Percentiles rank a stretch among this genome's conserved stretches.
Conservation (phyloP, 2,888 invertebrate genomes). For the Leucozona laternaria region DNA sequence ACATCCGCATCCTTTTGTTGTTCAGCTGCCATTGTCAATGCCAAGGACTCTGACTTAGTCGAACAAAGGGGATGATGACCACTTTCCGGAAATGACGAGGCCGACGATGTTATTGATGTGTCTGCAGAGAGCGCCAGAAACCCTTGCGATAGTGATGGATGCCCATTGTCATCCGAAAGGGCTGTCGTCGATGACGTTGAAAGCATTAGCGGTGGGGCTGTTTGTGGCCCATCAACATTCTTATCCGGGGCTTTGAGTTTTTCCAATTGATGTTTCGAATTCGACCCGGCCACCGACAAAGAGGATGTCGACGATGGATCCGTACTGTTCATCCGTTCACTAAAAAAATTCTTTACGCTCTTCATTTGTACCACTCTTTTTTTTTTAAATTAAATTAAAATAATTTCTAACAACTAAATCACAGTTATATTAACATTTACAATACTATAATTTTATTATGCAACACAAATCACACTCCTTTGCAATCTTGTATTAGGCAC, state of each 20-base stretch:
- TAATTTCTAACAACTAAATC: conserved; percentile 75
- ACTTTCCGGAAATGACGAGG: conserved; percentile 70
- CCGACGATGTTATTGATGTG: conserved; percentile 65
- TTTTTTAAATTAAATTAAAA: conserved; percentile 33
- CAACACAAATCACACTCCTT: conserved; percentile 62
- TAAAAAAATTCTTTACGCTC: conserved; percentile 83
- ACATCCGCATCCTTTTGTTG: conserved; percentile 55
- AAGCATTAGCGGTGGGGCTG: conserved; percentile 54
- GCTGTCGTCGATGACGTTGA: conserved; percentile 54
- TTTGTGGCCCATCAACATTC: conserved; percentile 69
- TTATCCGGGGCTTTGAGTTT: conserved; percentile 65
- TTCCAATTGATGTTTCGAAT: conserved; percentile 73
- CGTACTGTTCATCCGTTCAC: conserved; percentile 82
- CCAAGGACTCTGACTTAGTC: conserved; percentile 74
- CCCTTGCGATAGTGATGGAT: conserved; percentile 67
- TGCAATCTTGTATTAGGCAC: conserved; percentile 57
- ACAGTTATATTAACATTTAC: conserved; percentile 59
- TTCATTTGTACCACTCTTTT: conserved; percentile 79
- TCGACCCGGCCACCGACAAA: conserved; percentile 28
- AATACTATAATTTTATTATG: conserved; percentile 35
- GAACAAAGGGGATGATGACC: conserved; percentile 71
- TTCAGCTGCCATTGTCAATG: conserved; percentile 68
- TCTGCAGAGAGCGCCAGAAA: conserved; percentile 66
- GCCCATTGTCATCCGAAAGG: conserved; percentile 66
- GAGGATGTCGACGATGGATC: conserved; percentile 77